Conservation (phyloP, 1,140 invertebrate species). For the Geopemphigus sp. region DNA sequence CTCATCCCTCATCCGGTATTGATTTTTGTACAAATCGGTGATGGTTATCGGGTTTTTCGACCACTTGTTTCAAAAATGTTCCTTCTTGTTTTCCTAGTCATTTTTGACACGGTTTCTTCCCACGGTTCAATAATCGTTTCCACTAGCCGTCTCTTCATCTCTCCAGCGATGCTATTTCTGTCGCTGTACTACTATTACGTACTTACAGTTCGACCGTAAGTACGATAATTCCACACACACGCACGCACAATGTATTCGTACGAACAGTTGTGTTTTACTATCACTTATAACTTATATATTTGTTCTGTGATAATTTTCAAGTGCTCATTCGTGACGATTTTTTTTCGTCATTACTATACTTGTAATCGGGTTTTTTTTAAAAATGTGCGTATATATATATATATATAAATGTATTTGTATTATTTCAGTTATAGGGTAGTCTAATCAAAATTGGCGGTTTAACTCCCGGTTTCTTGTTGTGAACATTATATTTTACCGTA, state of each 20-base stretch:
- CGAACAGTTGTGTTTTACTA: neutral
- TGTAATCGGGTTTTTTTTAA: slow-evolving; percentile 32
- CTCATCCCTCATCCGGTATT: slow-evolving; percentile 2
- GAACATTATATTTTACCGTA: slow-evolving; percentile 8
- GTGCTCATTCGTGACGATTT: slow-evolving; percentile 25
- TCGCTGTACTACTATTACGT: neutral
- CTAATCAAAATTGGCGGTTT: slow-evolving; percentile 46
- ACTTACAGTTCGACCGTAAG: no score
- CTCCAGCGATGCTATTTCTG: neutral
- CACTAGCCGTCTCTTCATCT: no score
- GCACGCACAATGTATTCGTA: neutral
- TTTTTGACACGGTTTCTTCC: neutral
- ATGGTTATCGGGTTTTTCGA: slow-evolving; percentile 16
- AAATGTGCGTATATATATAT: neutral
- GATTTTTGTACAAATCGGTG: slow-evolving; percentile 10
- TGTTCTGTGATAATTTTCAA: slow-evolving; percentile 43
- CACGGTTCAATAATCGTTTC: neutral
- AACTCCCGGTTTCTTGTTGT: slow-evolving; percentile 37
- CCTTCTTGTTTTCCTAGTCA: neutral
- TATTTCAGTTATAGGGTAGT: slow-evolving; percentile 28
- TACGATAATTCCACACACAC: no score
- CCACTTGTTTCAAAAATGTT: neutral
- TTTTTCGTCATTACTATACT: neutral
- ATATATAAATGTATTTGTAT: slow-evolving; percentile 9
- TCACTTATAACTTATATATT: slow-evolving; percentile 29